phyloP scores from a whole-genome alignment of 92 coral and sea anemone genomes.

The Isaurus tuberculatus region DNA sequence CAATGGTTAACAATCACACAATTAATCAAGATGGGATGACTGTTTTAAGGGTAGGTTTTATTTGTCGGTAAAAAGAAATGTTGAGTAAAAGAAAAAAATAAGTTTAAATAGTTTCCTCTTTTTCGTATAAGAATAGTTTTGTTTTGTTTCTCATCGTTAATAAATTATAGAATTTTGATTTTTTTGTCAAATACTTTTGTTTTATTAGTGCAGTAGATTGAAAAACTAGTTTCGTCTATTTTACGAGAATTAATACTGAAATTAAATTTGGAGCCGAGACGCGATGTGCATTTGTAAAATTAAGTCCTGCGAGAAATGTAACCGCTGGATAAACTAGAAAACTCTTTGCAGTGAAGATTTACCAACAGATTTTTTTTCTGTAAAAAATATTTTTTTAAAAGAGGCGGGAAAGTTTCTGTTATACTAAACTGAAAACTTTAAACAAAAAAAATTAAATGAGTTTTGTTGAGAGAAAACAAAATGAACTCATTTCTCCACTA shows the following conservation, averaged over 20 bases:
- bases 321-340: background rate
- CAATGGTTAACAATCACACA: constrained; percentile 93
- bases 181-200: background rate
- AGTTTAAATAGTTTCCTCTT: background rate
- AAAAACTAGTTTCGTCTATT: background rate
- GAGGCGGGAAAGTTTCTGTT: background rate
- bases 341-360: background rate
- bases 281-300: background rate
- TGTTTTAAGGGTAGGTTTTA: constrained; percentile 65
- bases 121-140: constrained; percentile 6
- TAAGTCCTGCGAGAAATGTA: background rate
- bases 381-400: background rate
- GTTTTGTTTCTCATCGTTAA: constrained; percentile 16
- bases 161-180: constrained; percentile 1
- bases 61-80: too few relatives aligned
- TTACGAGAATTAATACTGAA: background rate
- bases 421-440: background rate
- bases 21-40: constrained; percentile 69
- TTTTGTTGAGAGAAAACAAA: background rate
- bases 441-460: background rate
- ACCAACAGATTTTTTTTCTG: background rate
- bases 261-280: background rate
- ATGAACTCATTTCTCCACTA: background rate
- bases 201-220: background rate
- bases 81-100: background rate